Base-by-base conservation (phyloP, 2,113 vertebrate genomes). In the Nothocercus julius region DNA sequence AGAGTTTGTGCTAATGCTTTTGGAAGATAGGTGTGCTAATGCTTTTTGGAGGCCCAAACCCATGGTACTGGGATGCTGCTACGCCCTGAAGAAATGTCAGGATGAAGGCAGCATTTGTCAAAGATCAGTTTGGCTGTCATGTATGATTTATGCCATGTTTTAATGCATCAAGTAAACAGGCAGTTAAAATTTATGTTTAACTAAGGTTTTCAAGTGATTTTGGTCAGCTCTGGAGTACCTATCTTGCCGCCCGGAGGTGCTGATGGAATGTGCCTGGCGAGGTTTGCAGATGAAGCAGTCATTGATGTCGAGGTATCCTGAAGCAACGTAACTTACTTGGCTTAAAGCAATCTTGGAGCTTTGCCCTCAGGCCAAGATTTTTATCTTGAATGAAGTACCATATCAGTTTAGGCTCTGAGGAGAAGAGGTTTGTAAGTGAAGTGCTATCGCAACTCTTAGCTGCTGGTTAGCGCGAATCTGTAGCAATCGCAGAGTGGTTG, bases 41-140 rank as follows among this genome's bases (percentile, higher is more conserved):
- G 61, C 73, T 25, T 83, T 76, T 67, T 63, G 62, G 69, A 86
- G 40, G 66, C 51, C 36, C 58, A 73, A 80, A 5, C 6, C 32
- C 2, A 1, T 0, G 1, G 36, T 66, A 54, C 1, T 83, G n/a
- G 68, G 61, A n/a, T 0, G 3, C 36, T 88, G 63, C 45, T 70
- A 18, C 12, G 12, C 18, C n/a, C 63, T 92, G 2, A 38, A 45
- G 61, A 19, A 51, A 45, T 32, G 28, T 15, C 24, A 53, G 74
- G 32, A 12, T 32, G 19, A 0, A 1, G 47, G 47, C 77, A 54
- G 42, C 1, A 0, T 81, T 77, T 49, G 61, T 14, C 49, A 19
- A 56, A 32, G 28, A 56, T 32, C 54, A 56, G 16, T 56, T 18
- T 30, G 54, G 28, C 32, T 32, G 54, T 56, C 30, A 12, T 4